These are phyloP conservation scores for Euglossa dilemma DNA, from an alignment of 1,140 invertebrate species.

Conservation along the genomic window DNA sequence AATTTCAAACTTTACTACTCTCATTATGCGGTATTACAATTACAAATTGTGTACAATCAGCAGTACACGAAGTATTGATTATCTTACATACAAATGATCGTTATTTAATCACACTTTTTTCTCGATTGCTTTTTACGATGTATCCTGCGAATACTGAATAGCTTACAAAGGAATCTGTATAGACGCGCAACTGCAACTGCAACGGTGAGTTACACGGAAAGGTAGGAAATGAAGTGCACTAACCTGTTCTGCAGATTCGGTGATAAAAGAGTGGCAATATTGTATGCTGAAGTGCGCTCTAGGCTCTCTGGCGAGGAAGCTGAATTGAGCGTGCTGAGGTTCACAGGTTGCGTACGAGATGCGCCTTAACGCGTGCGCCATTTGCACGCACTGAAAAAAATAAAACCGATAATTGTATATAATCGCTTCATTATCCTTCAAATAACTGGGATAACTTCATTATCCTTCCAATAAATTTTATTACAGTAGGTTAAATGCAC, in stretches of 20 bases:
- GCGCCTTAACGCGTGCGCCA: conserved; percentile 92
- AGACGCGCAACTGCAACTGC: no score
- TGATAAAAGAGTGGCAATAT: conserved; percentile 93
- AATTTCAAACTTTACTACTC: no score
- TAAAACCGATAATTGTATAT: neutral
- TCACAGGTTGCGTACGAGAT: conserved; percentile 95
- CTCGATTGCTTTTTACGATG: no score
- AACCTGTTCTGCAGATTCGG: conserved; percentile 90
- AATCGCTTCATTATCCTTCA: neutral
- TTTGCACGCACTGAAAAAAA: conserved; percentile 89
- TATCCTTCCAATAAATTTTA: neutral
- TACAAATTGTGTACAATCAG: no score
- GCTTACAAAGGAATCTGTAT: no score
- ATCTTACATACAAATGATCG: no score
- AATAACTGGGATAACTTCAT: neutral
- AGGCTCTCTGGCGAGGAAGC: conserved; percentile 92
- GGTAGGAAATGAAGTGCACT: conserved; percentile 63
- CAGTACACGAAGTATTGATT: no score
- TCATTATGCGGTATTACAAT: no score
- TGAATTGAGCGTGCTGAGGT: conserved; percentile 90
- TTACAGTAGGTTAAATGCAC: no score
- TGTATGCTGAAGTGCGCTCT: conserved; percentile 88
- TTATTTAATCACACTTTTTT: no score
- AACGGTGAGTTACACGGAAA: neutral
- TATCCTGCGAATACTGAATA: no score